These are phyloP conservation scores for Teleiodes luculella DNA, from an alignment of 2,888 invertebrate genomes.

Conservation along the genomic window DNA sequence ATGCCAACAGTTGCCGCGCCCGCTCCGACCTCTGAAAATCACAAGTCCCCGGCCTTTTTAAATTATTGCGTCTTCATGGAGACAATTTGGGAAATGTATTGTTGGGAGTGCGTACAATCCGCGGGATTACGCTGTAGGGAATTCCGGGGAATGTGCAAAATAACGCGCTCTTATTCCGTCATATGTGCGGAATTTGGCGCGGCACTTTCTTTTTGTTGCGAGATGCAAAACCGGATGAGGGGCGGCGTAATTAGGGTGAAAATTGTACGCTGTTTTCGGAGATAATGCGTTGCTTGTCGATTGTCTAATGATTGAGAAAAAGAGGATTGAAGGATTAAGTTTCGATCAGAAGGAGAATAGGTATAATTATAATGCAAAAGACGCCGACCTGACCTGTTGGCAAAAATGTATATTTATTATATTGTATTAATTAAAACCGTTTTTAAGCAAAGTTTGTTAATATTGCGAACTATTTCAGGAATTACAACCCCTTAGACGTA, in stretches of 20 bases:
- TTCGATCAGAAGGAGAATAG: too few relatives aligned
- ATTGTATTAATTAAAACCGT: too few relatives aligned
- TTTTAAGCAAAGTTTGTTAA: too few relatives aligned
- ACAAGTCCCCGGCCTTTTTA: conserved; percentile 40
- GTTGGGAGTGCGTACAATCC: conserved; percentile 35
- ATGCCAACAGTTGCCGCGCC: too few relatives aligned
- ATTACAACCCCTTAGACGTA: too few relatives aligned
- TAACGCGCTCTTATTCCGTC: conserved; percentile 17
- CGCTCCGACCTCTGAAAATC: neutral
- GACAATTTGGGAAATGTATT: conserved; percentile 69
- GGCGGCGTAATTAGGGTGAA: conserved; percentile 4
- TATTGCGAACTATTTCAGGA: too few relatives aligned
- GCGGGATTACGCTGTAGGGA: conserved; percentile 47
- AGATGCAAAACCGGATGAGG: neutral
- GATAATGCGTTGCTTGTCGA: neutral
- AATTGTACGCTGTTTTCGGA: neutral
- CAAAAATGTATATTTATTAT: too few relatives aligned
- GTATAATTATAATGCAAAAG: too few relatives aligned
- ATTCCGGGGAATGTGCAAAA: conserved; percentile 14
- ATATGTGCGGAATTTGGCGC: conserved; percentile 15
- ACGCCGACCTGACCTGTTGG: too few relatives aligned
- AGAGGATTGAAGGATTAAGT: neutral
- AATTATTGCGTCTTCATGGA: conserved; percentile 65
- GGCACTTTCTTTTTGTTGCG: conserved; percentile 17
- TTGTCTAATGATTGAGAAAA: neutral